phyloP scores from a whole-genome alignment of 2,113 vertebrate genomes.

The Copsychus sechellarum region DNA sequence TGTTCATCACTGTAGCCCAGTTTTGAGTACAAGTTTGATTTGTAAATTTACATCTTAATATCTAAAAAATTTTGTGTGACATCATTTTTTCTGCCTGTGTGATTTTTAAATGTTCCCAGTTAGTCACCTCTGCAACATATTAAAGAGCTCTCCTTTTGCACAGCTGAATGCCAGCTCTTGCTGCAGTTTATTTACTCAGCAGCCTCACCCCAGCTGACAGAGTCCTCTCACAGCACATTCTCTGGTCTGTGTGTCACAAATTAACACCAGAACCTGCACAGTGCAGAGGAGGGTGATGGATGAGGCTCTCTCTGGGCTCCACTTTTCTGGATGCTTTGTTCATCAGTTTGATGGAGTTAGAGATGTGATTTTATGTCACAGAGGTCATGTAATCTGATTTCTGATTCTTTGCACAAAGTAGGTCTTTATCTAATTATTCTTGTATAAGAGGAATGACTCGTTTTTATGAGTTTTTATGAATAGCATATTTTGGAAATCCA shows the following conservation, averaged over 20 bases:
- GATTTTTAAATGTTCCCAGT: background rate
- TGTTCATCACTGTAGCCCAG: background rate
- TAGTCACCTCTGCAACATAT: background rate
- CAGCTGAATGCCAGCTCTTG: background rate
- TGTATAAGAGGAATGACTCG: background rate
- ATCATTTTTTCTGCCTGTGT: background rate
- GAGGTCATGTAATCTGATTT: background rate
- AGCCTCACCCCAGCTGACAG: background rate
- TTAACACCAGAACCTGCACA: fast-evolving
- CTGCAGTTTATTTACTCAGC: background rate
- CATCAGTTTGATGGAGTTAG: background rate
- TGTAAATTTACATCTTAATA: background rate
- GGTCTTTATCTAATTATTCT: background rate
- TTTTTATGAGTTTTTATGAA: background rate
- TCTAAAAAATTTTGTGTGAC: background rate
- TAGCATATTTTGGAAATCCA: background rate
- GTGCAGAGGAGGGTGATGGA: background rate
- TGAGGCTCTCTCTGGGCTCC: background rate
- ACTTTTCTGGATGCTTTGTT: background rate
- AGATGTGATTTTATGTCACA: background rate
- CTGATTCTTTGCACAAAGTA: background rate
- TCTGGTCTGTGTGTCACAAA: background rate
- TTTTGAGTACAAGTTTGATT: background rate
- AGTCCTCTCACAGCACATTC: background rate
- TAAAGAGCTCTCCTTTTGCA: background rate